Conservation (phyloP, 1,140 invertebrate species). For the Cephus cinctus region DNA sequence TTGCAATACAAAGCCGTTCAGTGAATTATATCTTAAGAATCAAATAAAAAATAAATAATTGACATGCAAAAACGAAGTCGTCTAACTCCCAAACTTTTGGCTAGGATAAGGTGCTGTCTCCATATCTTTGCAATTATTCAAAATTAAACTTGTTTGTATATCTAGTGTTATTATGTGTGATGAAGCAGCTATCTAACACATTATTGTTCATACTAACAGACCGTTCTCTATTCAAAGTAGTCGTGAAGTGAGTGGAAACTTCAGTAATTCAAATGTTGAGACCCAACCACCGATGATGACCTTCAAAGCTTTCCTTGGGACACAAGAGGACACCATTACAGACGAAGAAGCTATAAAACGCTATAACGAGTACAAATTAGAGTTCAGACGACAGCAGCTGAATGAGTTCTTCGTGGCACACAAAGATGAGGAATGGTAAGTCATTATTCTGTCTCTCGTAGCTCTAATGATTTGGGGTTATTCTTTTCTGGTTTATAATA, state of each 20-base stretch:
- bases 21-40: slow-evolving; percentile 1
- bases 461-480: too few relatives aligned
- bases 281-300: slow-evolving; percentile 94
- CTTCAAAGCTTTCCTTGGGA: slow-evolving; percentile 94
- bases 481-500: too few relatives aligned
- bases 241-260: slow-evolving; percentile 49
- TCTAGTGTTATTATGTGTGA: background rate
- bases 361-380: slow-evolving; percentile 98
- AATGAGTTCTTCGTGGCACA: slow-evolving; percentile 99
- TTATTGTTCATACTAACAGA: background rate
- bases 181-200: background rate
- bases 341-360: slow-evolving; percentile 96
- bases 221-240: slow-evolving; percentile 24
- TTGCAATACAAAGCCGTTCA: background rate
- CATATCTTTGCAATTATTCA: background rate
- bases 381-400: slow-evolving; percentile 93
- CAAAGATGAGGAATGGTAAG: slow-evolving; percentile 99
- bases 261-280: slow-evolving; percentile 58
- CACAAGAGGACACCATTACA: slow-evolving; percentile 96
- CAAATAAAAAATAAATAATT: slow-evolving; percentile 9
- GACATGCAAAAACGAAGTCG: slow-evolving; percentile 34
- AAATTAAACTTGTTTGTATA: background rate
- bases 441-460: too few relatives aligned
- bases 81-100: slow-evolving; percentile 45
- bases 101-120: slow-evolving; percentile 38